Evolutionary conservation across 2,888 invertebrate species (phyloP).

Genomic region (Ferdinandea cuprea): DNA sequence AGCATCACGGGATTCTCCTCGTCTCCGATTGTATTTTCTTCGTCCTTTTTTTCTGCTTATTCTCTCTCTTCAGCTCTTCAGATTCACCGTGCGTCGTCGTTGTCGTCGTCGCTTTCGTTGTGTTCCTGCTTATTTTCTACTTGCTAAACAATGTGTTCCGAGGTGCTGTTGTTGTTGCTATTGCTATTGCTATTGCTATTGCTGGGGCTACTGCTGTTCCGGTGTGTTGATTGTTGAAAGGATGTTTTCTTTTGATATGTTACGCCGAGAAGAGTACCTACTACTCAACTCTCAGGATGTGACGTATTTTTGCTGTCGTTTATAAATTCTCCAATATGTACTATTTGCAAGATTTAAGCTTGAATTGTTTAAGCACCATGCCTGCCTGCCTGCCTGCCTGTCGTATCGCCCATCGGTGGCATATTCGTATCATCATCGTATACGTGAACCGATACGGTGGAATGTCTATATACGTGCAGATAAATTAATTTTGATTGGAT

Average conservation of each 20-base stretch:
- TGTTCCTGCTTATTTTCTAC: slow-evolving; percentile 71
- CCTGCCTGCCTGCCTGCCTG: neutral
- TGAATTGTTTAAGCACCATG: slow-evolving; percentile 50
- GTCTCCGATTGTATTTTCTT: slow-evolving; percentile 24
- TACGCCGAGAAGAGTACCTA: slow-evolving; percentile 55
- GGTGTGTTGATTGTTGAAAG: slow-evolving; percentile 68
- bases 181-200: too few relatives aligned
- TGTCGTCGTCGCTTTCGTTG: slow-evolving; percentile 16
- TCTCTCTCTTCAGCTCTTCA: too few relatives aligned
- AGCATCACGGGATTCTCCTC: slow-evolving; percentile 40
- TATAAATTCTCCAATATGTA: slow-evolving; percentile 39
- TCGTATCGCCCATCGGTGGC: too few relatives aligned
- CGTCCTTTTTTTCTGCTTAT: slow-evolving; percentile 35
- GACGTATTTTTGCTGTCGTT: slow-evolving; percentile 48
- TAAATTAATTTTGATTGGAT: slow-evolving; percentile 24
- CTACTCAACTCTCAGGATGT: slow-evolving; percentile 34
- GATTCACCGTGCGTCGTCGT: neutral
- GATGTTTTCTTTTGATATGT: slow-evolving; percentile 73
- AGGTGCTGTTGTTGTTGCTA: slow-evolving; percentile 37
- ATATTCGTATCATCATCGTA: neutral
- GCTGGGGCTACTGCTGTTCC: slow-evolving; percentile 18
- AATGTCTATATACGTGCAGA: neutral
- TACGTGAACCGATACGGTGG: neutral
- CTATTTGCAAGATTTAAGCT: slow-evolving; percentile 53
- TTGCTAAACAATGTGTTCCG: slow-evolving; percentile 64